Evolutionary conservation across 2,888 invertebrate genomes (phyloP).

Genomic region (Ctenicera cuprea): DNA sequence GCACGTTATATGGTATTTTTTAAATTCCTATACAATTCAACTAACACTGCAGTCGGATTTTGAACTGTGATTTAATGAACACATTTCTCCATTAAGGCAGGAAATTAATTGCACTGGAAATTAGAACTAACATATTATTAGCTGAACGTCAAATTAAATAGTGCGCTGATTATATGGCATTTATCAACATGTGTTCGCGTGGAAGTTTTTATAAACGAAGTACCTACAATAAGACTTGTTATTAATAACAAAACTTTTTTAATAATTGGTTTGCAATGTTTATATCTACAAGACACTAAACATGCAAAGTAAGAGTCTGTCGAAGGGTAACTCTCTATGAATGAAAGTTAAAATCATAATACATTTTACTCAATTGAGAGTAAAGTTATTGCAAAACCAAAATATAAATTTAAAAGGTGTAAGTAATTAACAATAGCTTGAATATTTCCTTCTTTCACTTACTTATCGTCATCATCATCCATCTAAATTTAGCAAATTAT

Average conservation of each 20-base stretch:
- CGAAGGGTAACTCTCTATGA: no score
- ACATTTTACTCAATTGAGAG: no score
- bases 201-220: background rate
- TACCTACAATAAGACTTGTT: background rate
- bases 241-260: no score
- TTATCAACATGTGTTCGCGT: slow-evolving; percentile 9
- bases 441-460: slow-evolving; percentile 22
- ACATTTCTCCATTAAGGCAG: background rate
- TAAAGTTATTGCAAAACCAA: no score
- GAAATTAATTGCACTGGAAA: background rate
- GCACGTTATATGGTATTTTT: no score
- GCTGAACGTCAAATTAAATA: background rate
- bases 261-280: no score
- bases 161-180: background rate
- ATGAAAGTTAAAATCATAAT: background rate
- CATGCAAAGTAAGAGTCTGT: no score
- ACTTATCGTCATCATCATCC: background rate
- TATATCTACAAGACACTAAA: no score
- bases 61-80: no score
- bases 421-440: background rate
- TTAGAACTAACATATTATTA: background rate
- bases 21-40: no score
- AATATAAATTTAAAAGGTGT: background rate
- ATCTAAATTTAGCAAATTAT: background rate
- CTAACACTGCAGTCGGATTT: no score